phyloP scores from a whole-genome alignment of 2,888 invertebrate species.

The Netelia inedita region DNA sequence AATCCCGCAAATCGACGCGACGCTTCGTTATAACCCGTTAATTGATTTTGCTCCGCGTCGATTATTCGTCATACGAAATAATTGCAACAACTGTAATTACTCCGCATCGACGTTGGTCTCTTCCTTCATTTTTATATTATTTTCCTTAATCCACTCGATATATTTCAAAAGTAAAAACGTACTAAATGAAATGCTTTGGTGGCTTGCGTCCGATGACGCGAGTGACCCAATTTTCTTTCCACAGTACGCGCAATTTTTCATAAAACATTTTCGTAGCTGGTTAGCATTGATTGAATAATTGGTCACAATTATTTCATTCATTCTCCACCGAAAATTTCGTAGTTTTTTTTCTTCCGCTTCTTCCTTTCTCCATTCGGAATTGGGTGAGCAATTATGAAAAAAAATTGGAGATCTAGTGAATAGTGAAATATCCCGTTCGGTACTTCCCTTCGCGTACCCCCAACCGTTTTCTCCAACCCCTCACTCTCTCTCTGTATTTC shows the following conservation, averaged over 20 bases:
- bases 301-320: not conserved
- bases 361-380: conserved; percentile 30
- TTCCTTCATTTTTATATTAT: no score
- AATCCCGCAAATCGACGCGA: no score
- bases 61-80: not conserved
- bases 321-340: conserved; percentile 18
- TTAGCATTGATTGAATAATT: conserved; percentile 38
- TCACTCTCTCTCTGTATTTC: no score
- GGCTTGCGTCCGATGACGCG: not conserved
- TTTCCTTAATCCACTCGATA: no score
- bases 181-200: no score
- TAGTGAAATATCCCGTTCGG: conserved; percentile 53
- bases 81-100: not conserved
- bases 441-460: not conserved
- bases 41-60: not conserved
- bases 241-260: not conserved
- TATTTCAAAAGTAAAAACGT: no score
- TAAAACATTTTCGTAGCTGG: not conserved
- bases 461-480: no score
- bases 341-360: conserved; percentile 2
- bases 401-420: conserved; percentile 49
- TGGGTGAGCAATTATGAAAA: conserved; percentile 52
- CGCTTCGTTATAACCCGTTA: not conserved
- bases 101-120: no score
- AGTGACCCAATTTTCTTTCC: not conserved